Evolutionary conservation across 2,113 vertebrate species (phyloP), one percentile per base, ranked within the genome.

Genomic region (Poeciliopsis retropinna): DNA sequence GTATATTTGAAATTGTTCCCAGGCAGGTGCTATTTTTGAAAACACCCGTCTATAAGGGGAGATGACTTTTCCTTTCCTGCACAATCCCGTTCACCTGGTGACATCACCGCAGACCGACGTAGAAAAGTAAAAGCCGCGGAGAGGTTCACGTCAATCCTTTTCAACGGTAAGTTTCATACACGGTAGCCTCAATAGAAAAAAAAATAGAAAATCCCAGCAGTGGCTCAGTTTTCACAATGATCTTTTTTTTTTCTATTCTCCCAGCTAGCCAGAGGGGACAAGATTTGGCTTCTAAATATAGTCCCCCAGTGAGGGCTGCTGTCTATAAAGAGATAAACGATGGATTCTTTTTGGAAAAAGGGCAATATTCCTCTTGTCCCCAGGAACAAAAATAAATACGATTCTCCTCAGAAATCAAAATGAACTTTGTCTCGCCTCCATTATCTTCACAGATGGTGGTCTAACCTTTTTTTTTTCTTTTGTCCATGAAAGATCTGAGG

Each of bases 341-440:
- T 79, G 72, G 76, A 88, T 84, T 79, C 77, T 77, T 63, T 81
- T 80, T 87, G 77, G 19, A 25, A 85, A 91, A 88, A 70, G 60
- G 30, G 61, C 75, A 84, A 83, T 92, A 92, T 90, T 93, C 91
- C 93, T 89, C 72, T 80, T 87, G 75, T 67, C 75, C 79, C 65
- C 75, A 27, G 73, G 74, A 64, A 76, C 86, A 72, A 66, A 66
- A 81, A 32, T 66, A 75, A 61, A 28, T 29, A 74, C 51, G 61
- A 70, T 19, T 78, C 67, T 79, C 62, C 47, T 60, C 32, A 76
- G 70, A 81, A 85, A 80, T 88, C 74, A 91, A 89, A 85, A 90
- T 80, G 80, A 89, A 89, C 85, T 91, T 84, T 77, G 64, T 70
- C 70, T 83, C 76, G 57, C 54, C 78, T 87, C 87, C 83, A 72